A percentile compares a stretch with the other conserved stretches of the same genome.
phyloP scores from a whole-genome alignment of 2,888 invertebrate species.

The Deilephila elpenor region DNA sequence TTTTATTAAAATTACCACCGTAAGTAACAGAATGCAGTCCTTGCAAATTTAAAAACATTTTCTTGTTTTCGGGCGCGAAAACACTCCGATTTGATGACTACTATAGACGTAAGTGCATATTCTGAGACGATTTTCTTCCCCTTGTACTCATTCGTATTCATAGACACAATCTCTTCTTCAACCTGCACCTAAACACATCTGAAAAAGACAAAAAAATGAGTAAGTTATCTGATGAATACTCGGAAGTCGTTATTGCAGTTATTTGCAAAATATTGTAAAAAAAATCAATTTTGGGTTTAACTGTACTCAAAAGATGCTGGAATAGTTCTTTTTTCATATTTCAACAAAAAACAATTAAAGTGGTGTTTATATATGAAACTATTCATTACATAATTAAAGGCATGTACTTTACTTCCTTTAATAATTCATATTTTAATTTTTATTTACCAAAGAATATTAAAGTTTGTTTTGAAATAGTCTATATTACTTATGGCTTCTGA shows the following conservation, averaged over 20 bases:
- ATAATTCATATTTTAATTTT: no score
- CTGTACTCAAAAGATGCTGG: not conserved
- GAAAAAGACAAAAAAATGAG: conserved; percentile 15
- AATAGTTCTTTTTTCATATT: not conserved
- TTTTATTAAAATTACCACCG: not conserved
- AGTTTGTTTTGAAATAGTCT: no score
- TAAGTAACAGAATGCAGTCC: not conserved
- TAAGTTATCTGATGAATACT: conserved; percentile 3
- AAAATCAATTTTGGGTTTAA: no score
- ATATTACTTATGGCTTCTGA: not conserved
- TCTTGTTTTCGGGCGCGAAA: not conserved
- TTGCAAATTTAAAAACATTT: conserved; percentile 4
- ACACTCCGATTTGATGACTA: conserved; percentile 14
- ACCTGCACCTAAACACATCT: conserved; percentile 21
- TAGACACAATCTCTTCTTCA: conserved; percentile 24
- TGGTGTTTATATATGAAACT: no score
- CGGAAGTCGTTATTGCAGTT: not conserved
- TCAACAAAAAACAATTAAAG: no score
- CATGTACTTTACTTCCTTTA: not conserved
- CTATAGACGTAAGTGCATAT: conserved; percentile 12
- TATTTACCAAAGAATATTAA: no score
- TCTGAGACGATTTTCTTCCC: conserved; percentile 20
- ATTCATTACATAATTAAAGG: no score
- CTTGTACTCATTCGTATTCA: conserved; percentile 20
- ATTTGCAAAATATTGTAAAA: not conserved